These are phyloP conservation scores for Drosophila vallismaia DNA, from an alignment of 2,888 invertebrate species.

Conservation along the genomic window DNA sequence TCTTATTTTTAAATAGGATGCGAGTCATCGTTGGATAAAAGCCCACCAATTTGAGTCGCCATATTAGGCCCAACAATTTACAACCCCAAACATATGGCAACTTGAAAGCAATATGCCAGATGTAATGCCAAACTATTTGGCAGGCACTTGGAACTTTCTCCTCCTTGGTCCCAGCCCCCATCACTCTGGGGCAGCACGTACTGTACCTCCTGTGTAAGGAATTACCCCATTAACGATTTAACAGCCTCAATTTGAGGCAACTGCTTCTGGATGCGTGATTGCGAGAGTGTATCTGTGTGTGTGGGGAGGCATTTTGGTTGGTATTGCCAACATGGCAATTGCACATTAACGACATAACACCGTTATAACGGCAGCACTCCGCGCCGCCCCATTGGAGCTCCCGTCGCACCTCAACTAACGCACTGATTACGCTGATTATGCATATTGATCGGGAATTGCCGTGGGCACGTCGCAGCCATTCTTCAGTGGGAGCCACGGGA, in stretches of 20 bases:
- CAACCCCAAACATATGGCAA: conserved; percentile 9
- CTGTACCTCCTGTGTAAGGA: conserved; percentile 58
- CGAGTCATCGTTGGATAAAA: too few species aligned
- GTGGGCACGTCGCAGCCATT: conserved; percentile 65
- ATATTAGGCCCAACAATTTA: neutral
- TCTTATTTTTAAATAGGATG: too few species aligned
- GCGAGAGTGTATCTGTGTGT: conserved; percentile 21
- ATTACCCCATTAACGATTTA: conserved; percentile 74
- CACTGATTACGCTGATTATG: conserved; percentile 69
- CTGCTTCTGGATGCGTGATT: conserved; percentile 38
- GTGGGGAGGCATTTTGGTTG: conserved; percentile 42
- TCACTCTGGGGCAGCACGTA: conserved; percentile 25
- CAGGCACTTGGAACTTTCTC: neutral
- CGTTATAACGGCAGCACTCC: conserved; percentile 67
- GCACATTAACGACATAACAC: conserved; percentile 81
- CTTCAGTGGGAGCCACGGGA: conserved; percentile 43
- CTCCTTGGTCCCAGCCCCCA: neutral
- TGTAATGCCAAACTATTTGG: conserved; percentile 18
- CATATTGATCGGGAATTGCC: conserved; percentile 70
- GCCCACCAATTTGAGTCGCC: neutral
- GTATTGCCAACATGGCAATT: conserved; percentile 81
- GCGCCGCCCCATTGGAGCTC: conserved; percentile 3
- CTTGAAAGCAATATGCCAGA: conserved; percentile 11
- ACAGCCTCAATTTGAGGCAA: conserved; percentile 61
- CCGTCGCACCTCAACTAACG: conserved; percentile 21